These are phyloP conservation scores for Ferrisia virgata DNA, from an alignment of 2,888 invertebrate species.

Conservation along the genomic window DNA sequence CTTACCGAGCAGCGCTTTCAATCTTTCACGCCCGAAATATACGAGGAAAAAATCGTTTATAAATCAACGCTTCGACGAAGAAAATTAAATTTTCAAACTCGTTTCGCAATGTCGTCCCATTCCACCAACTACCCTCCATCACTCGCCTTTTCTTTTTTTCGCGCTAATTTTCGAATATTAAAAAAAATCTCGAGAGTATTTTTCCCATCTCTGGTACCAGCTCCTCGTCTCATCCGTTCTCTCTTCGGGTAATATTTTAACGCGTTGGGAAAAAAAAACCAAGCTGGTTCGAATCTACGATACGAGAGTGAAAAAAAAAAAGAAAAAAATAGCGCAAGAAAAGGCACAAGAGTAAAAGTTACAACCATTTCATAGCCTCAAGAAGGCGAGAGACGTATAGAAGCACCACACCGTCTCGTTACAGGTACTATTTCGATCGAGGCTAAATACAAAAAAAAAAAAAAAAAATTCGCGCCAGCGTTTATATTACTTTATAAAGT, in stretches of 20 bases:
- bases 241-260: neutral
- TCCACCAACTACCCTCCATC: no score
- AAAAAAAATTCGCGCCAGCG: slow-evolving; percentile 10
- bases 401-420: no score
- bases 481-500: slow-evolving; percentile 10
- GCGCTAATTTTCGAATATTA: neutral
- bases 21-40: neutral
- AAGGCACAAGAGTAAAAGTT: neutral
- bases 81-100: slow-evolving; percentile 5
- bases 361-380: neutral
- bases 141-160: neutral
- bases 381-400: neutral
- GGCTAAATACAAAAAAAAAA: neutral
- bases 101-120: neutral
- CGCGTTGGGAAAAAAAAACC: neutral
- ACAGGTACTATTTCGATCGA: slow-evolving; percentile 3
- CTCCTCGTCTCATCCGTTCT: no score
- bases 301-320: neutral
- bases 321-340: neutral
- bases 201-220: no score
- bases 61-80: neutral
- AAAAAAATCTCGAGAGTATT: neutral
- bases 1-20: no score
- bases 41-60: neutral
- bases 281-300: neutral